phyloP scores from a whole-genome alignment of 2,797 vertebrate species.

The Sebastes paucispinis region DNA sequence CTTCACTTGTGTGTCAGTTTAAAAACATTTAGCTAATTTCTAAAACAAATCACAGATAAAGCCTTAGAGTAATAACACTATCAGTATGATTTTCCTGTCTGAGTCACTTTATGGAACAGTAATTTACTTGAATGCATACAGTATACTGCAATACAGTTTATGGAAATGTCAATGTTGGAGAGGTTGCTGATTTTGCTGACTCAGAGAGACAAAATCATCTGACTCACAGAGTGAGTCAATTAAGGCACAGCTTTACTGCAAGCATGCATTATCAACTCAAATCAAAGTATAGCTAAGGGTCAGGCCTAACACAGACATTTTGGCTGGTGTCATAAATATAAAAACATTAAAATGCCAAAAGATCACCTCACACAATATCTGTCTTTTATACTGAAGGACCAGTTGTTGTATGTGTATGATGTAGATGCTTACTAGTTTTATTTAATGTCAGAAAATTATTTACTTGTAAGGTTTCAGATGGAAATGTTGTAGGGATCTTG shows the following conservation, averaged over 20 bases:
- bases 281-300: neutral
- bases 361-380: neutral
- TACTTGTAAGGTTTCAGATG: neutral
- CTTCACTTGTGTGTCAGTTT: neutral
- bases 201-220: neutral
- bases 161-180: neutral
- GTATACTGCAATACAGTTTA: neutral
- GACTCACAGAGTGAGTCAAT: neutral
- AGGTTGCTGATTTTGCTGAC: neutral
- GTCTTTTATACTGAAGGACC: neutral
- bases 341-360: neutral
- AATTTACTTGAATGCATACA: neutral
- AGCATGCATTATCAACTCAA: neutral
- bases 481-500: neutral
- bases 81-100: neutral
- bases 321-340: neutral
- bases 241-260: neutral
- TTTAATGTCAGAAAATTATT: neutral
- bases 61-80: neutral
- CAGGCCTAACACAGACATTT: neutral
- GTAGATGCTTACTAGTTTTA: neutral
- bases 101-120: neutral
- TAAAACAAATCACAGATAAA: neutral
- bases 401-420: neutral
- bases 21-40: neutral